Base-by-base conservation (phyloP, 2,113 vertebrate genomes). In the Amphiprion percula region DNA sequence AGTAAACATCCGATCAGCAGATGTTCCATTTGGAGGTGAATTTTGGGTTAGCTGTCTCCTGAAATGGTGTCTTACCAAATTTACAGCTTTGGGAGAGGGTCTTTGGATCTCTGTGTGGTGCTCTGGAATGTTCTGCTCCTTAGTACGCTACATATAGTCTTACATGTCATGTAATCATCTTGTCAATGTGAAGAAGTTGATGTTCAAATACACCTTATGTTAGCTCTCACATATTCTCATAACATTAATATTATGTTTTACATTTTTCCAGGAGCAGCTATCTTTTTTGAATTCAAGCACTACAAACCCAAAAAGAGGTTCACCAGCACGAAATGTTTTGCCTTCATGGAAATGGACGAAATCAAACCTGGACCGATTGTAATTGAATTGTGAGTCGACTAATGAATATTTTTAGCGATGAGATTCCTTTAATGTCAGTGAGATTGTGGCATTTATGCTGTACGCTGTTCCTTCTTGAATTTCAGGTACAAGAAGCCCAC, bases 211-310 rank as follows among this genome's bases (percentile, higher is more conserved):
- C 10, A 12, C 12, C 10, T 12, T 9, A 11, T 9, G 9, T 44
- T 1, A 19, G 46, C 12, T 23, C 41, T 37, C 41, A 15, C 64
- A 39, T 67, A 37, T 37, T 9, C 33, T 33, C 33, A 41, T 64
- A 26, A 30, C 19, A 37, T 55, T 50, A 3, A 62, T 11, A 39
- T 15, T 46, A 30, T 30, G 0, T 21, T 65, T 0, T 8, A 0
- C n/a, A 2, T 67, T 30, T 21, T 70, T 86, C 6, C 71, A 99
- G 98, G 98, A 84, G 96, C 97, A 91, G 98, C 97, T 88, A 98
- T 99, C 93, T 99, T 99, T 96, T 99, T 99, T 95, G 98, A 99
- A 94, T 98, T 99, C 94, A 99, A 99, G 93, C 98, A 99, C 96
- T 99, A 99, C 96, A 99, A 99, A 92, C 98, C 98, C 74, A 99